phyloP scores from a whole-genome alignment of 2,113 vertebrate species.

The Rhea pennata region DNA sequence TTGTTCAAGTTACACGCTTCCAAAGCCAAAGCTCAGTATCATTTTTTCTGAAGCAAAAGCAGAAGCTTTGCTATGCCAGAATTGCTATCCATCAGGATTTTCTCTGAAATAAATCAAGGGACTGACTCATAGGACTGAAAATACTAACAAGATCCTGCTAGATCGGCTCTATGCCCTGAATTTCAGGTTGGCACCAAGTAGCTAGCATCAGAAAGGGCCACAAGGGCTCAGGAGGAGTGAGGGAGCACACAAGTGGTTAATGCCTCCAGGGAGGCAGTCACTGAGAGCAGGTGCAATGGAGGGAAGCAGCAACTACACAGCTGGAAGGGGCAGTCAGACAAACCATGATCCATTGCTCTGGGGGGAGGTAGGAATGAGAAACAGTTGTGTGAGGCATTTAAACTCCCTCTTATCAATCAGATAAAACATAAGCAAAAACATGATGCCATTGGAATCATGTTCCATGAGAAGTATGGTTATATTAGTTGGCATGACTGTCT shows the following conservation, averaged over 20 bases:
- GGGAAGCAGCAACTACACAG: neutral
- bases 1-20: neutral
- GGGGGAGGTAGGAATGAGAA: neutral
- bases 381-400: neutral
- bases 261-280: fast-evolving
- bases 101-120: neutral
- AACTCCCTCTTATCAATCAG: neutral
- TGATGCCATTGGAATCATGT: neutral
- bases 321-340: neutral
- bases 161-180: no score
- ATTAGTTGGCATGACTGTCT: neutral
- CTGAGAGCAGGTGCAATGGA: neutral
- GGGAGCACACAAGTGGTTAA: neutral
- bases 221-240: neutral
- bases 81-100: neutral
- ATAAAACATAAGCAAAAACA: neutral
- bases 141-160: neutral
- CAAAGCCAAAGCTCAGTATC: neutral
- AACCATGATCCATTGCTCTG: neutral
- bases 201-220: neutral
- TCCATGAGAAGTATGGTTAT: neutral
- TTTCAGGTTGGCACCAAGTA: neutral
- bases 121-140: neutral
- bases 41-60: neutral
- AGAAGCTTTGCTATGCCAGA: neutral